These are phyloP conservation scores for Hipposideros armiger DNA, from an alignment of 2,113 vertebrate species.

Conservation along the genomic window DNA sequence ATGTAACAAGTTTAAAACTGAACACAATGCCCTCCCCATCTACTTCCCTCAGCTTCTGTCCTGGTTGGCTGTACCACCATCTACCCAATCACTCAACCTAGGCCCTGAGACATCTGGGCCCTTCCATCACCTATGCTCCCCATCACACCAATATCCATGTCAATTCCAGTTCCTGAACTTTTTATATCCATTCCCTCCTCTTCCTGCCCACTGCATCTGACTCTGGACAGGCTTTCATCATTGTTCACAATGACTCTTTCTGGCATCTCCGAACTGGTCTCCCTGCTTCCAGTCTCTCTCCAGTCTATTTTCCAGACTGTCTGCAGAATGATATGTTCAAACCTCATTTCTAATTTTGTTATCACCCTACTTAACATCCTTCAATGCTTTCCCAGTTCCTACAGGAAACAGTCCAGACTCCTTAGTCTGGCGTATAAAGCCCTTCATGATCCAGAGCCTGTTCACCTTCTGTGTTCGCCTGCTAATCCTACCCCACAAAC, in stretches of 20 bases:
- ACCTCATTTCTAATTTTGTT: neutral
- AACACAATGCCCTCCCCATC: neutral
- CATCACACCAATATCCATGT: neutral
- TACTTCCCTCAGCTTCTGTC: neutral
- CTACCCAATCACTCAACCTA: neutral
- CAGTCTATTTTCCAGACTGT: neutral
- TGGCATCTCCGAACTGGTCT: neutral
- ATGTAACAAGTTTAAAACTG: neutral
- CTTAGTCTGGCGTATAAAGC: neutral
- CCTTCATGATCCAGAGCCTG: neutral
- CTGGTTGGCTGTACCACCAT: neutral
- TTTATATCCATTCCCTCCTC: neutral
- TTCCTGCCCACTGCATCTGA: neutral
- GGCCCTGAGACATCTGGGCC: neutral
- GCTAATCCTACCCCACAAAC: constrained; percentile 3
- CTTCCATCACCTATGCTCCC: neutral
- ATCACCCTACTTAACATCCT: neutral
- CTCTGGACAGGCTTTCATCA: neutral
- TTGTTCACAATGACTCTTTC: neutral
- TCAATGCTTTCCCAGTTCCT: neutral
- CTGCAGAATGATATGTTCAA: neutral
- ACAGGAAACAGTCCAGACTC: neutral
- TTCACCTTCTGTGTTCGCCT: neutral
- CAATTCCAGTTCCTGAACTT: neutral
- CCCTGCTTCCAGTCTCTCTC: neutral